These are phyloP conservation scores for Cygnus atratus DNA, from an alignment of 2,113 vertebrate species.

Conservation along the genomic window DNA sequence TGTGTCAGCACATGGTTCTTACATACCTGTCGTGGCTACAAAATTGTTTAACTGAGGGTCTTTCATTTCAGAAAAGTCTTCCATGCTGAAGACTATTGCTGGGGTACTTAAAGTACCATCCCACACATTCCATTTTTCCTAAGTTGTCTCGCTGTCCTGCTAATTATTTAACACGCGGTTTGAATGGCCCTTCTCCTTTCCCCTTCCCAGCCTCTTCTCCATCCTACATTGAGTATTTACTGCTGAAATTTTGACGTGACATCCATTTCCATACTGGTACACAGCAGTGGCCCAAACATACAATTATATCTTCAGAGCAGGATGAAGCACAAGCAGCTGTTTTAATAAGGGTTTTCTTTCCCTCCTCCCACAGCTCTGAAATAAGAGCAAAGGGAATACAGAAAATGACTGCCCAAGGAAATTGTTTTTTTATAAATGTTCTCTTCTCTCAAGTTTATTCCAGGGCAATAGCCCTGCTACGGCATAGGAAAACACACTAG, in stretches of 20 bases:
- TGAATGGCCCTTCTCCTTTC: not conserved
- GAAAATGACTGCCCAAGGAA: conserved; percentile 32
- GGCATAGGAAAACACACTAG: not conserved
- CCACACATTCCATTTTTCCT: not conserved
- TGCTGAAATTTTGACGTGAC: not conserved
- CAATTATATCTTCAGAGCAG: conserved; percentile 28
- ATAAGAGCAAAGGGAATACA: conserved; percentile 26
- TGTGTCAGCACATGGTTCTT: not conserved
- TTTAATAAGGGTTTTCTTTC: conserved; percentile 45
- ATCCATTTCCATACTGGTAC: conserved; percentile 26
- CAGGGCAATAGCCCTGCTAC: not conserved
- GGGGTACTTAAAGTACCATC: not conserved
- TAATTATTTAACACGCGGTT: not conserved
- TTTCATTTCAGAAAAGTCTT: not conserved
- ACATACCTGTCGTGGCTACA: not conserved
- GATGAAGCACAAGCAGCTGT: conserved; percentile 24
- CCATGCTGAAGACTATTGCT: not conserved
- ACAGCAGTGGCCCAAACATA: conserved; percentile 2
- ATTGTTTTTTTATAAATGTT: conserved; percentile 52
- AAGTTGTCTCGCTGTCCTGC: not conserved
- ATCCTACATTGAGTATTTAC: not conserved
- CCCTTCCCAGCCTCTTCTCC: not conserved
- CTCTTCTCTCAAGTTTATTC: conserved; percentile 41
- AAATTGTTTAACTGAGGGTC: not conserved
- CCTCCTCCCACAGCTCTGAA: conserved; percentile 41